These are phyloP conservation scores for Agriopis marginaria DNA, from an alignment of 2,888 invertebrate species.

Conservation along the genomic window DNA sequence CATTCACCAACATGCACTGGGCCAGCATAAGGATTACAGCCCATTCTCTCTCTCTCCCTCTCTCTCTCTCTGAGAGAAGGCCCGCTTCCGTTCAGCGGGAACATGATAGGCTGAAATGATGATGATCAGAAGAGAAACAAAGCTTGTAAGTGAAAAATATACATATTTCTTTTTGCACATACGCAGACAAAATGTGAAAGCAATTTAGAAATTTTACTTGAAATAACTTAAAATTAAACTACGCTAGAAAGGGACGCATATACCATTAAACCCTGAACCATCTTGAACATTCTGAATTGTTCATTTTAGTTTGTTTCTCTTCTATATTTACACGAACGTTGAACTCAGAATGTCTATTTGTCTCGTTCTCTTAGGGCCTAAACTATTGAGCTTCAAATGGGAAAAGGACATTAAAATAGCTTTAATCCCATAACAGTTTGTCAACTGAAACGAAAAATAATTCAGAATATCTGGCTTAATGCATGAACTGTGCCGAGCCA, in stretches of 20 bases:
- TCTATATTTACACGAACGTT: slow-evolving; percentile 57
- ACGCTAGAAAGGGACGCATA: slow-evolving; percentile 13
- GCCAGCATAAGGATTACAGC: no score
- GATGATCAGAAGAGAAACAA: no score
- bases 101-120: no score
- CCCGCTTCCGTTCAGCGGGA: no score
- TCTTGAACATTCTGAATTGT: slow-evolving; percentile 32
- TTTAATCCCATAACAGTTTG: slow-evolving; percentile 15
- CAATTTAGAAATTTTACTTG: not conserved
- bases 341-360: slow-evolving; percentile 47
- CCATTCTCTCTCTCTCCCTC: no score
- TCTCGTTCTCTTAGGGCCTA: slow-evolving; percentile 27
- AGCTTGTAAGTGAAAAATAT: no score
- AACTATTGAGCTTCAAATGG: slow-evolving; percentile 30
- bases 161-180: not conserved
- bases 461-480: not conserved
- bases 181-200: not conserved
- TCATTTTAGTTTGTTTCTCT: slow-evolving; percentile 50
- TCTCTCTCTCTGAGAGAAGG: no score
- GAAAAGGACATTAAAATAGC: slow-evolving; percentile 34
- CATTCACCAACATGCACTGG: no score
- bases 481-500: not conserved
- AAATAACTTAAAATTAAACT: slow-evolving; percentile 4
- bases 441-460: slow-evolving; percentile 10
- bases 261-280: slow-evolving; percentile 40